phyloP scores from a whole-genome alignment of 2,888 invertebrate genomes.

The Machimus rusticus region DNA sequence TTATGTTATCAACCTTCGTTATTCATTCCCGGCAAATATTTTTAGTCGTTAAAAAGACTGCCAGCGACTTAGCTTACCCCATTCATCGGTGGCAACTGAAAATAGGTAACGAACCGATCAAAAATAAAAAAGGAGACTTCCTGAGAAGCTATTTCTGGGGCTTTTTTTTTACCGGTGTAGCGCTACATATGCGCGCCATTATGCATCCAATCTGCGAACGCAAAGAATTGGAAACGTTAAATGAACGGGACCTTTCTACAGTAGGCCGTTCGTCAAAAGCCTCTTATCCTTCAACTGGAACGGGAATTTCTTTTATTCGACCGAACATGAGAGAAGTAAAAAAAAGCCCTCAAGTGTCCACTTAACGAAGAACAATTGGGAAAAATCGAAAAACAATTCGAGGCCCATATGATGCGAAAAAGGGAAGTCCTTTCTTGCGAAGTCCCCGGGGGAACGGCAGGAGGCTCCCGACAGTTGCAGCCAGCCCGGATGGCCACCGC shows the following conservation, averaged over 20 bases:
- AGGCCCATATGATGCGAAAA: constrained; percentile 39
- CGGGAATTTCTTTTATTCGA: constrained; percentile 41
- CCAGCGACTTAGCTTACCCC: not conserved
- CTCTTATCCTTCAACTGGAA: constrained; percentile 42
- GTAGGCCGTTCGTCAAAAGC: constrained; percentile 37
- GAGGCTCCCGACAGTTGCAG: constrained; percentile 13
- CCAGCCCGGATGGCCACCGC: not conserved
- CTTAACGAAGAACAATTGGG: constrained; percentile 41
- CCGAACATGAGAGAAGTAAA: not conserved
- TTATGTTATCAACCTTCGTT: not conserved
- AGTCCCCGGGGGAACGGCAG: constrained; percentile 1
- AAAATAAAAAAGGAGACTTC: not conserved
- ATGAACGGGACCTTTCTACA: constrained; percentile 33
- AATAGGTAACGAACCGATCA: not conserved
- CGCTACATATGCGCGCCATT: constrained; percentile 31
- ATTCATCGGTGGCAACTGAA: not conserved
- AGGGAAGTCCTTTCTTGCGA: constrained; percentile 34
- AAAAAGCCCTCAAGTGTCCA: constrained; percentile 40
- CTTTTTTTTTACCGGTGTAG: not conserved
- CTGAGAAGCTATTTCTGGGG: not conserved
- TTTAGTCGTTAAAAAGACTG: constrained; percentile 30
- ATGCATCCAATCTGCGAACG: constrained; percentile 32
- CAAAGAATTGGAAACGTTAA: constrained; percentile 40
- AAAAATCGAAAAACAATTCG: constrained; percentile 42
- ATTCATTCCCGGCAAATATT: constrained; percentile 44